phyloP scores from a whole-genome alignment of 2,888 invertebrate species.

The Steinernema carpocapsae region DNA sequence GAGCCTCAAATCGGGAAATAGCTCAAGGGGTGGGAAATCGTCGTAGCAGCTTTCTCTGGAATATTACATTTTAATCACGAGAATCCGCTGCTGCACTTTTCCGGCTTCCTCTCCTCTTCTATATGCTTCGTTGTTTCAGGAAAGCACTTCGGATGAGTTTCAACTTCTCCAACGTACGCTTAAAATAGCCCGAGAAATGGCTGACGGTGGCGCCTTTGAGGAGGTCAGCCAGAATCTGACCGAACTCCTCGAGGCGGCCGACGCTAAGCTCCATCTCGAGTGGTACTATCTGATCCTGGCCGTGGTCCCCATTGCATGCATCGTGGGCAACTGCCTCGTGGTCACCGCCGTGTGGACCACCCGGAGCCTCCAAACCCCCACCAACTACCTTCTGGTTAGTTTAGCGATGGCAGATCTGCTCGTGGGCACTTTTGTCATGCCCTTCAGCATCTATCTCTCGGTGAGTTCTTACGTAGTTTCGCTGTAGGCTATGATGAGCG shows the following conservation, averaged over 20 bases:
- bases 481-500: too few species aligned
- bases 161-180: neutral
- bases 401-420: slow-evolving; percentile 67
- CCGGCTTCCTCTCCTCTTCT: neutral
- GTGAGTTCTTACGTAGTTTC: slow-evolving; percentile 44
- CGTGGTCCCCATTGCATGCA: slow-evolving; percentile 48
- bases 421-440: slow-evolving; percentile 66
- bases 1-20: slow-evolving; percentile 34
- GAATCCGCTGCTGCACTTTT: slow-evolving; percentile 24
- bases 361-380: slow-evolving; percentile 65
- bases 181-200: slow-evolving; percentile 21
- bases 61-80: slow-evolving; percentile 35
- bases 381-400: slow-evolving; percentile 63
- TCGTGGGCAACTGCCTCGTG: slow-evolving; percentile 62
- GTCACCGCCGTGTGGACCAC: slow-evolving; percentile 66
- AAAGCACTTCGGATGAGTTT: too few species aligned
- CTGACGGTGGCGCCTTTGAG: neutral
- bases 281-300: slow-evolving; percentile 44
- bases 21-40: slow-evolving; percentile 35
- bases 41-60: slow-evolving; percentile 21
- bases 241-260: neutral
- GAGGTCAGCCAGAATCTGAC: neutral
- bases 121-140: neutral
- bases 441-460: slow-evolving; percentile 67
- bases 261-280: slow-evolving; percentile 14